These are phyloP conservation scores for Petromus typicus DNA, from an alignment of 2,113 vertebrate genomes.

Conservation along the genomic window DNA sequence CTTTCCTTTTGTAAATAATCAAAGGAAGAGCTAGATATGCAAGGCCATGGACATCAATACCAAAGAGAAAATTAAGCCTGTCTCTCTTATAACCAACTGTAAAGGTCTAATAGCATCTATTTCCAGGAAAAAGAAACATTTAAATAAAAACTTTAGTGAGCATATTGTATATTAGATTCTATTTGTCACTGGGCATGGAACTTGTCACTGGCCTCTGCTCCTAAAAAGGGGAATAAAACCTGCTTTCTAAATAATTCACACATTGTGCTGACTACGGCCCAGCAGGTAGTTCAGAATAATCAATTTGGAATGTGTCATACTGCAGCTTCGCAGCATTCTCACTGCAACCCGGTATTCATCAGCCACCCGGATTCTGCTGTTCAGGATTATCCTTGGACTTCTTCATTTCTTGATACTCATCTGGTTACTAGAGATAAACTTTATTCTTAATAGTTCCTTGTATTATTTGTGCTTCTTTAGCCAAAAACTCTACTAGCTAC, in stretches of 20 bases:
- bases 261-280: constrained; percentile 44
- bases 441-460: constrained; percentile 41
- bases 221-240: constrained; percentile 31
- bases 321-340: too few species aligned
- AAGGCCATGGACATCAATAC: neutral
- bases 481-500: neutral
- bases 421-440: constrained; percentile 65
- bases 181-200: neutral
- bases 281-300: constrained; percentile 54
- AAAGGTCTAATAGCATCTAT: neutral
- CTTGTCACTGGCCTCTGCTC: neutral
- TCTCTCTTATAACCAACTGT: neutral
- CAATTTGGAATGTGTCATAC: neutral
- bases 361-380: constrained; percentile 63
- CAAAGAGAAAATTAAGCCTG: neutral
- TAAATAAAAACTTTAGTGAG: neutral
- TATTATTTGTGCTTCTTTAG: constrained; percentile 11
- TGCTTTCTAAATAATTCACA: constrained; percentile 60
- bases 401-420: constrained; percentile 63
- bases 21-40: neutral
- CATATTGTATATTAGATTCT: neutral
- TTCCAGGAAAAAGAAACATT: neutral
- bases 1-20: neutral
- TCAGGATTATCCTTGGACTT: constrained; percentile 48
- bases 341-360: constrained; percentile 43